Base-by-base conservation (phyloP, 2,113 vertebrate genomes). In the Suncus etruscus region DNA sequence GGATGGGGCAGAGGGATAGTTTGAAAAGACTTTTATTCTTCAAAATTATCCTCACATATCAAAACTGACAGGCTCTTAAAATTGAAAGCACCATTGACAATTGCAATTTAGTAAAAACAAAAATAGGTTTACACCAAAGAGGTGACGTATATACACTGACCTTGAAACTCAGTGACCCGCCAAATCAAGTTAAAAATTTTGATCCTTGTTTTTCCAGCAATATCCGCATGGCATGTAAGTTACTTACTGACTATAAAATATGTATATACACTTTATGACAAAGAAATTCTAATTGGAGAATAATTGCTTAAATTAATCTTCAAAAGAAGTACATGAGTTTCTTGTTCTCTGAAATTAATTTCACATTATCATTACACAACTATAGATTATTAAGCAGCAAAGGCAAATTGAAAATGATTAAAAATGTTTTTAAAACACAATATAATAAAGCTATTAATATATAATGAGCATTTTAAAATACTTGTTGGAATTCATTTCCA, bases 31-130 rank as follows among this genome's bases (percentile, higher is more conserved):
- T 89, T 96, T 94, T 94, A 91, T 96, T 78, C 86, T 88, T 96
- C 89, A 83, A 90, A 96, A 92, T 96, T 95, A 85, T 84, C 91
- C 94, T 94, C 92, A 96, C 90, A 95, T 94, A 96, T 87, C 96
- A 97, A 96, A 96, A 65, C 58, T 90, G 68, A 97, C 95, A 96
- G 94, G 92, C 61, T 51, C 90, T 89, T 95, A 95, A 85, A 47
- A 82, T 97, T 96, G 93, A 84, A 95, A 90, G 32, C 88, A 95
- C 31, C 75, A 93, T 80, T 87, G 91, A 95, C 10, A 96, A 94
- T 81, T 95, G 47, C 78, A 74, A 93, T 91, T 97, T 94, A 86
- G 47, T 76, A 95, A 95, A 93, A 96, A 91, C 45, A 94, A 97
- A 95, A 96, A 75, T 20, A 96, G 78, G 31, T 58, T 94, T 75